Evolutionary conservation across 92 coral and sea anemone species (phyloP).

Genomic region (Zoanthus sansibaricus): DNA sequence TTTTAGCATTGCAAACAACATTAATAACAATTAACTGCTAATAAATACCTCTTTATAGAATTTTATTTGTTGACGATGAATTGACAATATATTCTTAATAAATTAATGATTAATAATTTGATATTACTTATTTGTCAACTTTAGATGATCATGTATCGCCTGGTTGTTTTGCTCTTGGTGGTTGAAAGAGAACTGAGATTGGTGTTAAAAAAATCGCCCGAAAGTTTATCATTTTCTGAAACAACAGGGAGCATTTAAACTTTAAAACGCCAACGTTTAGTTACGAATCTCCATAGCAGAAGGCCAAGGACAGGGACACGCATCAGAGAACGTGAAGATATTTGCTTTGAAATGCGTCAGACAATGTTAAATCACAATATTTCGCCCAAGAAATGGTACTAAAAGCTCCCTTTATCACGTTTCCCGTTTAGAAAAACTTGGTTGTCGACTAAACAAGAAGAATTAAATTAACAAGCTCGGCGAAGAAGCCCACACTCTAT

Average conservation of each 20-base stretch:
- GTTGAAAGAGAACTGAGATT: not conserved
- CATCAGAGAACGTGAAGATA: slow-evolving; percentile 29
- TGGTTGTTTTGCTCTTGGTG: too few relatives aligned
- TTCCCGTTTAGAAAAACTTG: not conserved
- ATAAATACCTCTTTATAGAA: too few relatives aligned
- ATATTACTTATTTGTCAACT: too few relatives aligned
- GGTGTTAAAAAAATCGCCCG: not conserved
- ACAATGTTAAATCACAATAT: slow-evolving; percentile 15
- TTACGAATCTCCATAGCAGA: not conserved
- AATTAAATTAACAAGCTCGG: too few relatives aligned
- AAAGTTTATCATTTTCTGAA: not conserved
- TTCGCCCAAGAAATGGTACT: not conserved
- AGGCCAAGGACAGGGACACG: not conserved
- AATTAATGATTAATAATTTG: too few relatives aligned
- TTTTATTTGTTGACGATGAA: too few relatives aligned
- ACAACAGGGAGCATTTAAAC: not conserved
- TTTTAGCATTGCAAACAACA: too few relatives aligned
- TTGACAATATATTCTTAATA: too few relatives aligned
- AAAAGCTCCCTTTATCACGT: not conserved
- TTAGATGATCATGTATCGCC: too few relatives aligned
- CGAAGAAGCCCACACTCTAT: not conserved
- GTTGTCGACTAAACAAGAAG: not conserved
- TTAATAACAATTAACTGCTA: too few relatives aligned
- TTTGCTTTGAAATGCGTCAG: slow-evolving; percentile 32
- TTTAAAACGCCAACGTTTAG: not conserved